Conservation (phyloP, 1,140 invertebrate species). For the Drosophila equinoxialis region DNA sequence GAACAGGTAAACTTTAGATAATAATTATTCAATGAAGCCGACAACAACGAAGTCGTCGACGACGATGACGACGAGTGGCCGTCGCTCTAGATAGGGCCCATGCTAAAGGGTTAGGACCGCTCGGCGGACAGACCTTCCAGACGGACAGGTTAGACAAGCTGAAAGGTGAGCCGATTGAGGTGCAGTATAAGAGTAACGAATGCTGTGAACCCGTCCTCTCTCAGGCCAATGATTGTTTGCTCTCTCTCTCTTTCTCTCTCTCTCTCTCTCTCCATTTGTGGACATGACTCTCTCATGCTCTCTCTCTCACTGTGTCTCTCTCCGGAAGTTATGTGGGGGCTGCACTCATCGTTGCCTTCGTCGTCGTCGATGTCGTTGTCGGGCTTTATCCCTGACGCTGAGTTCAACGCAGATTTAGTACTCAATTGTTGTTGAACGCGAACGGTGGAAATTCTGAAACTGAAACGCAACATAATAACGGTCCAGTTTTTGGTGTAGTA, state of each 20-base stretch:
- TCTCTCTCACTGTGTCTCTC: conserved; percentile 27
- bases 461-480: conserved; percentile 28
- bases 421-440: conserved; percentile 80
- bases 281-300: not conserved
- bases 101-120: conserved; percentile 17
- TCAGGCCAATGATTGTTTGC: not conserved
- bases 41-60: conserved; percentile 16
- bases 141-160: conserved; percentile 15
- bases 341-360: conserved; percentile 25
- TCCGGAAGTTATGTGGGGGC: conserved; percentile 57
- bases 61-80: not conserved
- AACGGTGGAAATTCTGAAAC: conserved; percentile 35
- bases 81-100: conserved; percentile 19
- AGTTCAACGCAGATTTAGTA: conserved; percentile 72
- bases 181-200: conserved; percentile 28
- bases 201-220: conserved; percentile 19
- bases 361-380: not conserved
- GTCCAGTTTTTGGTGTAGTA: conserved; percentile 40
- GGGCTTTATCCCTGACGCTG: conserved; percentile 52
- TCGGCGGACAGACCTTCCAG: not conserved
- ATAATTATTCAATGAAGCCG: conserved; percentile 78
- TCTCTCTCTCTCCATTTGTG: not conserved
- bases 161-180: conserved; percentile 14
- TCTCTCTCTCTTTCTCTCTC: conserved; percentile 4
- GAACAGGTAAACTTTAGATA: conserved; percentile 75